These are phyloP conservation scores for Verasper variegatus DNA, from an alignment of 2,113 vertebrate genomes.

Conservation along the genomic window DNA sequence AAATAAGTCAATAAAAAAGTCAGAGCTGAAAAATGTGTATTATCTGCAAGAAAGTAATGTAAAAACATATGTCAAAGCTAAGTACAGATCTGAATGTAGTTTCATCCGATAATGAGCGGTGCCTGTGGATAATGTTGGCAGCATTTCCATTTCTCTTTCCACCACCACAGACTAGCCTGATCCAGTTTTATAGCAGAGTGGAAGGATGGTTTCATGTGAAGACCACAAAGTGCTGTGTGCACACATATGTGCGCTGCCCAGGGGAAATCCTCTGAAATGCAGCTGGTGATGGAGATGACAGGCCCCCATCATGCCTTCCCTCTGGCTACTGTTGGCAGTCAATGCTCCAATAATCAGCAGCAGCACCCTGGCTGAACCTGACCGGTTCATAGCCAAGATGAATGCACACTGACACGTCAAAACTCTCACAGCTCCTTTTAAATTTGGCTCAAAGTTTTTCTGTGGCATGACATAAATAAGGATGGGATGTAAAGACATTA, in stretches of 20 bases:
- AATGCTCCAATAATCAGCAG: conserved; percentile 46
- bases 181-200: conserved; percentile 53
- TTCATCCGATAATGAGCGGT: background rate
- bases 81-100: background rate
- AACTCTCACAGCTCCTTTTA: background rate
- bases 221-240: background rate
- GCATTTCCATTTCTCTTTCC: background rate
- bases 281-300: conserved; percentile 51
- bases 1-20: background rate
- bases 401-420: background rate
- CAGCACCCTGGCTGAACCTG: conserved; percentile 2
- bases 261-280: conserved; percentile 36
- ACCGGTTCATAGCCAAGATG: background rate
- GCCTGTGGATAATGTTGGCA: background rate
- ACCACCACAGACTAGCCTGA: conserved; percentile 40
- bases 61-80: background rate
- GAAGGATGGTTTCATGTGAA: conserved; percentile 5
- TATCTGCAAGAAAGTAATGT: background rate
- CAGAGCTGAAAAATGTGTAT: background rate
- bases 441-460: background rate
- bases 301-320: conserved; percentile 14
- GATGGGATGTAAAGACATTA: background rate
- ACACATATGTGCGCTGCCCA: conserved; percentile 1
- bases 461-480: background rate
- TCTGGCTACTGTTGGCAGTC: conserved; percentile 23